These are phyloP conservation scores for Bombus turneri DNA, from an alignment of 1,140 invertebrate species.

Conservation along the genomic window DNA sequence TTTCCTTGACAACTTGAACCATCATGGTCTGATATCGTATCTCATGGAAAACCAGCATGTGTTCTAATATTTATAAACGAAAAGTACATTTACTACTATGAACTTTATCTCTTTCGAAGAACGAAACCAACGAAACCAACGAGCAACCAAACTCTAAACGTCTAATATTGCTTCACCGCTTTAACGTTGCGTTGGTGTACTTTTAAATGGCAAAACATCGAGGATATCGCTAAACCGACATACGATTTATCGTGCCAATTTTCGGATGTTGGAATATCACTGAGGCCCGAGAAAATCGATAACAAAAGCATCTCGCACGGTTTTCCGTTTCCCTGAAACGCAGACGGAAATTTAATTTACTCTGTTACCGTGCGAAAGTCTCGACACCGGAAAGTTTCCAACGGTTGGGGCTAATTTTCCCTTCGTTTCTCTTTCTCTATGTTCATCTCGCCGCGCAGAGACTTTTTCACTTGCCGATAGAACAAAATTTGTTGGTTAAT, in stretches of 20 bases:
- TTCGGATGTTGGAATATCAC: not conserved
- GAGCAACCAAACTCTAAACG: not conserved
- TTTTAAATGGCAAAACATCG: not conserved
- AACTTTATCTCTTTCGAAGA: not conserved
- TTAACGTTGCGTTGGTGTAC: not conserved
- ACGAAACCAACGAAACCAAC: not conserved
- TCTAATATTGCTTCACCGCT: not conserved
- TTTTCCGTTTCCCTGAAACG: conserved; percentile 14
- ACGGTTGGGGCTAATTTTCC: not conserved
- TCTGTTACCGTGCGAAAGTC: not conserved
- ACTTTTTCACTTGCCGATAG: not conserved
- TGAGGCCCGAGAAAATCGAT: conserved; percentile 6
- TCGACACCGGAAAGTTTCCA: not conserved
- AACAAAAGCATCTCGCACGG: not conserved
- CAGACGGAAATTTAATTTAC: conserved; percentile 43
- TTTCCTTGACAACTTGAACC: no score
- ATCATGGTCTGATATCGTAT: no score
- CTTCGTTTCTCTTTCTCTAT: not conserved
- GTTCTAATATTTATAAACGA: no score
- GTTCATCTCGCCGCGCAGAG: not conserved
- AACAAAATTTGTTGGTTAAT: not conserved
- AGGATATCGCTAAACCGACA: not conserved
- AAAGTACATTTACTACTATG: not conserved
- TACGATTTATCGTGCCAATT: conserved; percentile 22
- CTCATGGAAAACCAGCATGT: no score